Percentiles rank a stretch among this genome's conserved stretches.
Evolutionary conservation across 2,797 vertebrate species (phyloP).

Genomic region (Peromyscus eremicus): DNA sequence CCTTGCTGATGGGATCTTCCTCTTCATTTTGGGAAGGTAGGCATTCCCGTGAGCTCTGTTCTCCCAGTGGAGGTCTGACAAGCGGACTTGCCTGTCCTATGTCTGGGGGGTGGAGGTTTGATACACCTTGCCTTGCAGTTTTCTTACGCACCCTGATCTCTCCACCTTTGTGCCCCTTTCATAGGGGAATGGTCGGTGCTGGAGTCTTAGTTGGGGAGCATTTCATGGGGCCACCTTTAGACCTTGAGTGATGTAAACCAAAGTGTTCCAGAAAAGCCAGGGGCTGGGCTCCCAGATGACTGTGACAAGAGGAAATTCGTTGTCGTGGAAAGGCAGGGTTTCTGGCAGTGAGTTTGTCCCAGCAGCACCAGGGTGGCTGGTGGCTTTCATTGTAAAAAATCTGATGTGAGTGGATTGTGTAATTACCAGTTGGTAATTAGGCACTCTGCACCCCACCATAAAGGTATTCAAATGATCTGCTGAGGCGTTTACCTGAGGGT

Average conservation of each 20-base stretch:
- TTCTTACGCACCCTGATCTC: neutral
- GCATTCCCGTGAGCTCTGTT: neutral
- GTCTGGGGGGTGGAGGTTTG: neutral
- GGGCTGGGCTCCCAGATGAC: neutral
- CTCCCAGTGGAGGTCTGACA: neutral
- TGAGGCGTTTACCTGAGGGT: neutral
- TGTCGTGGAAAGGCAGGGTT: fast-evolving
- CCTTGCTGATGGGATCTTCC: neutral
- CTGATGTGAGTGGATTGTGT: neutral
- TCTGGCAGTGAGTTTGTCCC: fast-evolving
- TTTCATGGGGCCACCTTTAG: neutral
- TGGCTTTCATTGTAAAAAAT: neutral
- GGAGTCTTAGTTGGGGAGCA: neutral
- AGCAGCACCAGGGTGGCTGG: neutral
- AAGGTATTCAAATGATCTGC: neutral
- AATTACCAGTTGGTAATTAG: no score
- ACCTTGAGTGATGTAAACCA: neutral
- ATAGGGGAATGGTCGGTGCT: neutral
- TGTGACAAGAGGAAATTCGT: fast-evolving
- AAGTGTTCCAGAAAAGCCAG: neutral
- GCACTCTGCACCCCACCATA: neutral
- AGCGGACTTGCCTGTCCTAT: no score
- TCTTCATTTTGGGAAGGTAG: neutral
- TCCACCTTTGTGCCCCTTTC: neutral
- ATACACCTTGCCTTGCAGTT: neutral